Conservation (phyloP, 2,113 vertebrate species). For the Pipa parva region DNA sequence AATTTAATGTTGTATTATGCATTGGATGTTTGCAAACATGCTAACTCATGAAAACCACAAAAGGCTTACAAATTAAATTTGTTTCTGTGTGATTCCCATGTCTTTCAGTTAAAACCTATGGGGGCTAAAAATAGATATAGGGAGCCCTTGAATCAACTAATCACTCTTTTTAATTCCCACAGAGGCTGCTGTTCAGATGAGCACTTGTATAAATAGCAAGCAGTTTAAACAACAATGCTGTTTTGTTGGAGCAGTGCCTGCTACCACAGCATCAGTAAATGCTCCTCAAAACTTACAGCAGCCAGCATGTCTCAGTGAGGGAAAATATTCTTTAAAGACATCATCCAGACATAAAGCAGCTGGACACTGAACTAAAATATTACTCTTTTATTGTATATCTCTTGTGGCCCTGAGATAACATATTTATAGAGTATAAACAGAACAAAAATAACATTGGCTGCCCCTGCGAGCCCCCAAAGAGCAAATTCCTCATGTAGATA, state of each 20-base stretch:
- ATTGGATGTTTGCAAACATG: neutral
- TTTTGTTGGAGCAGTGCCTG: conserved; percentile 51
- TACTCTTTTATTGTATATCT: conserved; percentile 11
- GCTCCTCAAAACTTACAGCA: conserved; percentile 36
- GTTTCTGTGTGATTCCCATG: conserved; percentile 50
- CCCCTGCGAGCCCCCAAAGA: neutral
- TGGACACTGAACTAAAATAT: conserved; percentile 28
- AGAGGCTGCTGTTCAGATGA: conserved; percentile 51
- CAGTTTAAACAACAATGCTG: conserved; percentile 54
- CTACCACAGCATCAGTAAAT: conserved; percentile 49
- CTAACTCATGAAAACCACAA: conserved; percentile 45
- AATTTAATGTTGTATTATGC: neutral
- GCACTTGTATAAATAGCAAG: no score
- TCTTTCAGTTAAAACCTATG: conserved; percentile 51
- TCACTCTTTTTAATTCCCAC: conserved; percentile 60
- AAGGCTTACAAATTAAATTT: conserved; percentile 54
- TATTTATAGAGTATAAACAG: conserved; percentile 26
- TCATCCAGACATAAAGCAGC: conserved; percentile 45
- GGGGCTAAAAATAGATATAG: conserved; percentile 56
- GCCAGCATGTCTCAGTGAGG: neutral
- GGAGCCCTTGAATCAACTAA: conserved; percentile 51
- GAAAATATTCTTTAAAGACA: conserved; percentile 20
- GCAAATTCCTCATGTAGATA: conserved; percentile 20
- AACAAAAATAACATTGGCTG: conserved; percentile 26
- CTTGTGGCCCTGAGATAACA: neutral